A percentile compares a stretch with the other conserved stretches of the same genome.
phyloP scores from a whole-genome alignment of 1,140 invertebrate species.

The Eriocheir sinensis region DNA sequence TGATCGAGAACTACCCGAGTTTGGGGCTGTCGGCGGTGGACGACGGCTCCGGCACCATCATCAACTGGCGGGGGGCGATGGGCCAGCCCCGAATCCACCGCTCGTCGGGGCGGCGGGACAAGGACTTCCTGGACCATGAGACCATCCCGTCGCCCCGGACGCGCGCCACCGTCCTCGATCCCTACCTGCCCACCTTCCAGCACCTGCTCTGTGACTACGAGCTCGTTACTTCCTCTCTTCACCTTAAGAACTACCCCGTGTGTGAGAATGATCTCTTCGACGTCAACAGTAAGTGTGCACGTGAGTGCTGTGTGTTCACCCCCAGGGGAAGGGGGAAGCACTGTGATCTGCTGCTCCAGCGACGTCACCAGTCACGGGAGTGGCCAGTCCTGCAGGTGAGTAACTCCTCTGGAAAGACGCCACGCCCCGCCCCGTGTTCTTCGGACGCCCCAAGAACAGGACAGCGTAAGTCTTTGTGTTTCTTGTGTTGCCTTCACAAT shows the following conservation, averaged over 20 bases:
- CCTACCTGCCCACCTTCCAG: conserved; percentile 77
- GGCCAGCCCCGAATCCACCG: conserved; percentile 53
- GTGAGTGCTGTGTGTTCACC: background rate
- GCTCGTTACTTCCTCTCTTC: conserved; percentile 76
- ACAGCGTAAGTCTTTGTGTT: background rate
- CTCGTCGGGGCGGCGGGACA: conserved; percentile 60
- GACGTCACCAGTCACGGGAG: background rate
- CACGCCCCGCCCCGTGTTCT: too few relatives aligned
- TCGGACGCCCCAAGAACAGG: background rate
- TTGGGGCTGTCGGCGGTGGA: conserved; percentile 78
- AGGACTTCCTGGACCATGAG: conserved; percentile 55
- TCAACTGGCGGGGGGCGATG: conserved; percentile 75
- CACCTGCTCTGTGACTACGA: conserved; percentile 77
- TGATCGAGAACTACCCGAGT: conserved; percentile 78
- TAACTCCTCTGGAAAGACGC: background rate
- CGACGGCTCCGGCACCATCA: conserved; percentile 78
- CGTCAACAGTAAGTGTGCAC: conserved; percentile 74
- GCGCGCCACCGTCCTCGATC: conserved; percentile 74
- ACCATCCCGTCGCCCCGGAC: conserved; percentile 54
- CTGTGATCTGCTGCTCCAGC: background rate
- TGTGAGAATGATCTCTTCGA: conserved; percentile 78
- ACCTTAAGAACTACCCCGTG: conserved; percentile 78
- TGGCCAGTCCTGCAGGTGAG: background rate
- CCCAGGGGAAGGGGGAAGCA: background rate
- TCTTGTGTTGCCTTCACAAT: too few relatives aligned